These are phyloP conservation scores for Boleophthalmus pectinirostris DNA, from an alignment of 2,113 vertebrate species.

Conservation along the genomic window DNA sequence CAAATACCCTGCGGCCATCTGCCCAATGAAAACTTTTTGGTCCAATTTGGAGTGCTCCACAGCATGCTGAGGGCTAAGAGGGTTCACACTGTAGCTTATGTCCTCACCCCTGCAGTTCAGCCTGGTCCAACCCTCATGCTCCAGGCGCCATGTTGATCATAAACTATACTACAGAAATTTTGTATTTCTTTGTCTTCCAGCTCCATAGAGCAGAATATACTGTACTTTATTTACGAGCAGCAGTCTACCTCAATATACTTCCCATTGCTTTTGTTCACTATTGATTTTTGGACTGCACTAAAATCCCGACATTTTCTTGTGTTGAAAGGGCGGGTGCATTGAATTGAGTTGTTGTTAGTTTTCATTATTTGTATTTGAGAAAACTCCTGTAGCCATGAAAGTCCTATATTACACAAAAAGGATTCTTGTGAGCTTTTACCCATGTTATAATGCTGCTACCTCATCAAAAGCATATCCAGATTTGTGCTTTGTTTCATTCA, in stretches of 20 bases:
- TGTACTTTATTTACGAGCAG: constrained; percentile 64
- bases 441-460: too few relatives aligned
- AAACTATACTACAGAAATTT: constrained; percentile 62
- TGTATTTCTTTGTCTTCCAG: constrained; percentile 54
- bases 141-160: constrained; percentile 44
- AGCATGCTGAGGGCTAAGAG: constrained; percentile 26
- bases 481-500: too few relatives aligned
- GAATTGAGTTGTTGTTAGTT: constrained; percentile 35
- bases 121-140: constrained; percentile 40
- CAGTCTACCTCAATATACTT: constrained; percentile 41
- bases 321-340: constrained; percentile 21
- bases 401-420: too few relatives aligned
- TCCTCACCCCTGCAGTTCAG: constrained; percentile 33
- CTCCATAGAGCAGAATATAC: constrained; percentile 31
- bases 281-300: constrained; percentile 55
- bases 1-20: constrained; percentile 10
- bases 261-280: constrained; percentile 56
- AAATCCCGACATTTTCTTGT: constrained; percentile 50
- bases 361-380: constrained; percentile 10
- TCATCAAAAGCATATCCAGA: too few relatives aligned
- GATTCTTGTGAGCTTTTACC: too few relatives aligned
- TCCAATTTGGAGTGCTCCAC: constrained; percentile 15
- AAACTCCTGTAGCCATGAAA: constrained; percentile 14
- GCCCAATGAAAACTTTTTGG: constrained; percentile 12
- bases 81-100: constrained; percentile 44